Percentiles rank a stretch among this genome's conserved stretches.
phyloP scores from a whole-genome alignment of 2,888 invertebrate genomes.

The Tridacna crocea region DNA sequence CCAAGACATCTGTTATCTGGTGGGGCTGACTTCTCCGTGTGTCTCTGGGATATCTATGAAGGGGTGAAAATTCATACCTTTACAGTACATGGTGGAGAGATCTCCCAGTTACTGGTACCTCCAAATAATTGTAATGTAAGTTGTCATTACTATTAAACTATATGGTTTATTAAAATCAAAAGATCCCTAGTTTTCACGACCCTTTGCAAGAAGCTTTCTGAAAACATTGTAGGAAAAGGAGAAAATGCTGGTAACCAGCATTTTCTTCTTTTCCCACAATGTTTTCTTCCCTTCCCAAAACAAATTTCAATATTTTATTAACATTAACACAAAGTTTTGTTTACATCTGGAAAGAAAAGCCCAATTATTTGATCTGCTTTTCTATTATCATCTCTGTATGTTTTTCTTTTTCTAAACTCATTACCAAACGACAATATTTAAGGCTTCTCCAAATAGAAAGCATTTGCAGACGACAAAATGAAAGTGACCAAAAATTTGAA shows the following conservation, averaged over 20 bases:
- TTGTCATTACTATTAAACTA: conserved; percentile 22
- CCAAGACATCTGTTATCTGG: conserved; percentile 91
- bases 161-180: neutral
- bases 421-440: too few species aligned
- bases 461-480: too few species aligned
- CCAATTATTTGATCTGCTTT: too few species aligned
- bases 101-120: conserved; percentile 96
- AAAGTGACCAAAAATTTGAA: too few species aligned
- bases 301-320: neutral
- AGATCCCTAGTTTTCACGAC: too few species aligned
- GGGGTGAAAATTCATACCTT: conserved; percentile 96
- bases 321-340: neutral
- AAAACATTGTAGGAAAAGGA: neutral
- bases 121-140: conserved; percentile 90
- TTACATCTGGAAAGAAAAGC: too few species aligned
- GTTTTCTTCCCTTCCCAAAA: neutral
- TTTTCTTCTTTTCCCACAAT: neutral
- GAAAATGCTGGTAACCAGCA: neutral
- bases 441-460: too few species aligned
- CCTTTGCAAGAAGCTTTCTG: too few species aligned
- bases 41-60: conserved; percentile 96
- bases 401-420: too few species aligned
- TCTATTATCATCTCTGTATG: too few species aligned
- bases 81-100: conserved; percentile 99
- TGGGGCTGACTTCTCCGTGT: conserved; percentile 98